Base-by-base conservation (phyloP, 2,888 invertebrate species). In the Zonitis immaculata region DNA sequence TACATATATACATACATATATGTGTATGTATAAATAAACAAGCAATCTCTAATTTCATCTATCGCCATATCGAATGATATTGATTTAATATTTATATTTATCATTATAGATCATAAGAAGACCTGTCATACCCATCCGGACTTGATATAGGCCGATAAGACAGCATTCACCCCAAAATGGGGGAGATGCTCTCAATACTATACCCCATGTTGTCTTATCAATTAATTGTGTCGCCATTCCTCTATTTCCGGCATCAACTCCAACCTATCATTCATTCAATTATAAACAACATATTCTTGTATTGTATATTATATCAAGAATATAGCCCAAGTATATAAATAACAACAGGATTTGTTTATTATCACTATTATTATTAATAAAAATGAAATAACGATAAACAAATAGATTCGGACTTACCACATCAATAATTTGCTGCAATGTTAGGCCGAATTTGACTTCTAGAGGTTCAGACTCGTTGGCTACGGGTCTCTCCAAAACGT, bases 351-450 rank as follows among this genome's bases (percentile, higher is more conserved):
- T 4, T 22, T 4, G 22, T 22, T 22, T 22, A 22, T 22, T 22
- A 22, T 22, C 5, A 22, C 5, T 22, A 22, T 22, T 22, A 22
- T 22, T 22, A 22, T 22, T 22, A 22, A 22, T 22, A 22, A 22
- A 22, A 22, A 4, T 22, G 5, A 22, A 22, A 18, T 18, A 43
- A 11, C 14, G 4, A 11, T 26, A 11, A 43, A 25, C 9, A 9
- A 3, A 12, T 9, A 16, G 1, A 44, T 44, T 27, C 12, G 60
- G 65, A 86, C 92, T 88, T 79, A 94, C 93, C 89, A 94, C 93
- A 78, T 94, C 93, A 74, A 94, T 93, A 76, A 94, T 93, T 79
- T 94, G 93, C 78, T 92, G 92, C 69, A 94, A 78, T 58, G 93
- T 93, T 75, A 94, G 85, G 69, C 93, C 93, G 77, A 94, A 94